A percentile compares a stretch with the other conserved stretches of the same genome.
Conservation (phyloP, 2,888 invertebrate species). For the Pachymerium ferrugineum region DNA sequence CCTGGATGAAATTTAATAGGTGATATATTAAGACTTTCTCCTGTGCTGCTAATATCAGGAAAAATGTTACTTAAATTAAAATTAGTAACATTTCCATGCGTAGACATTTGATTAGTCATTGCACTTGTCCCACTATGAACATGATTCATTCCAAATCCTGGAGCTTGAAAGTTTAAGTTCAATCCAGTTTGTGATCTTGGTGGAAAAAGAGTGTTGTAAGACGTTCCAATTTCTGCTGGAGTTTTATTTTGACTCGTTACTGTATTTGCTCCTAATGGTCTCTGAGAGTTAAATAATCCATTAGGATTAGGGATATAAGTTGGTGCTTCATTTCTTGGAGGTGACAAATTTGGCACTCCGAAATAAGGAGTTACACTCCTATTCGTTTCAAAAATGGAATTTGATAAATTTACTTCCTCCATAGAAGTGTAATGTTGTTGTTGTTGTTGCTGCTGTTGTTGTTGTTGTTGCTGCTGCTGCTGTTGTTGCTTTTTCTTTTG, state of each 20-base stretch:
- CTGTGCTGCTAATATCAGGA: slow-evolving; percentile 42
- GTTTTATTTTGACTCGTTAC: slow-evolving; percentile 41
- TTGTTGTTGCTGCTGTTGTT: slow-evolving; percentile 33
- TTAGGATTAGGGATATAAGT: slow-evolving; percentile 43
- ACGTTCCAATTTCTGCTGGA: slow-evolving; percentile 38
- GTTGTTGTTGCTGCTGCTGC: slow-evolving; percentile 36
- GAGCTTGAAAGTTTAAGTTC: slow-evolving; percentile 44
- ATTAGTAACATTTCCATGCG: slow-evolving; percentile 45
- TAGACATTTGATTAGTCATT: slow-evolving; percentile 40
- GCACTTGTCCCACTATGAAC: slow-evolving; percentile 42
- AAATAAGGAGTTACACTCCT: slow-evolving; percentile 45
- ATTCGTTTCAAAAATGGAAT: slow-evolving; percentile 41
- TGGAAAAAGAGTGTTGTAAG: slow-evolving; percentile 43
- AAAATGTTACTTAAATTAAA: slow-evolving; percentile 46
- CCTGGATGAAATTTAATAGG: slow-evolving; percentile 47
- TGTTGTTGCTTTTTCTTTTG: slow-evolving; percentile 15
- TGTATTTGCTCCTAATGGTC: slow-evolving; percentile 41
- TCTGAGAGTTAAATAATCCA: slow-evolving; percentile 41
- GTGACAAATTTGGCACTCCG: slow-evolving; percentile 42
- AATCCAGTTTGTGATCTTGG: slow-evolving; percentile 44
- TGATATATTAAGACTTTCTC: slow-evolving; percentile 44
- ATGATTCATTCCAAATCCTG: slow-evolving; percentile 43
- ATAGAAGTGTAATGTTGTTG: slow-evolving; percentile 36
- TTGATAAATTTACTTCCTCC: slow-evolving; percentile 42
- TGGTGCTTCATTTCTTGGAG: slow-evolving; percentile 44